Evolutionary conservation across 2,888 invertebrate species (phyloP).

Genomic region (Hoplodrina blanda): DNA sequence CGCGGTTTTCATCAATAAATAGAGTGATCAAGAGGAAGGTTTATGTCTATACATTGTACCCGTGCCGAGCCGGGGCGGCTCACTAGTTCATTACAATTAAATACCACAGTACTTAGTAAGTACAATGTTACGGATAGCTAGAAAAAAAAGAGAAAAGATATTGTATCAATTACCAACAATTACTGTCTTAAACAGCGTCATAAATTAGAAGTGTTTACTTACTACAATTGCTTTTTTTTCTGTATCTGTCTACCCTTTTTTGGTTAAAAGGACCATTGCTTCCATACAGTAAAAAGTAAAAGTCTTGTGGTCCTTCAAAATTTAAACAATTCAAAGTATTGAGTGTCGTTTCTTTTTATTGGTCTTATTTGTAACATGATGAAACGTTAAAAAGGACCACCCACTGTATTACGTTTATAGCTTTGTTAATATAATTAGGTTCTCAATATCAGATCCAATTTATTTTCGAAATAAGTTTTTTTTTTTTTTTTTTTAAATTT

Average conservation of each 20-base stretch:
- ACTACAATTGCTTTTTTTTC: conserved; percentile 5
- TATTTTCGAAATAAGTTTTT: conserved; percentile 10
- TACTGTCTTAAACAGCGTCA: not conserved
- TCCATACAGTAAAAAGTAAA: conserved; percentile 41
- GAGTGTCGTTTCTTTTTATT: conserved; percentile 58
- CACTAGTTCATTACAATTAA: no score
- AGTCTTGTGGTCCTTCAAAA: conserved; percentile 55
- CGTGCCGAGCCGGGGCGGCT: no score
- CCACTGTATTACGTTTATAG: conserved; percentile 65
- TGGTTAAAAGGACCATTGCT: conserved; percentile 23
- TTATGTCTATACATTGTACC: no score
- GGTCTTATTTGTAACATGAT: conserved; percentile 64
- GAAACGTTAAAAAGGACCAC: conserved; percentile 64
- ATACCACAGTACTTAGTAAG: not conserved
- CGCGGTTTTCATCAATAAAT: no score
- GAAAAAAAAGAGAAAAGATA: not conserved
- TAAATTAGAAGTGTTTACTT: conserved; percentile 20
- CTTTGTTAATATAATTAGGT: conserved; percentile 66
- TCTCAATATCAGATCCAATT: conserved; percentile 36
- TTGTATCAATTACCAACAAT: not conserved
- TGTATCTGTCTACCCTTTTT: conserved; percentile 9
- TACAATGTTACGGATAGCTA: not conserved
- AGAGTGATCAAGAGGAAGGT: no score
- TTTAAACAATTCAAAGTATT: conserved; percentile 64
- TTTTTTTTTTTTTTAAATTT: no score